Conservation (phyloP, 1,140 invertebrate species). For the Trigoniulus corallinus region DNA sequence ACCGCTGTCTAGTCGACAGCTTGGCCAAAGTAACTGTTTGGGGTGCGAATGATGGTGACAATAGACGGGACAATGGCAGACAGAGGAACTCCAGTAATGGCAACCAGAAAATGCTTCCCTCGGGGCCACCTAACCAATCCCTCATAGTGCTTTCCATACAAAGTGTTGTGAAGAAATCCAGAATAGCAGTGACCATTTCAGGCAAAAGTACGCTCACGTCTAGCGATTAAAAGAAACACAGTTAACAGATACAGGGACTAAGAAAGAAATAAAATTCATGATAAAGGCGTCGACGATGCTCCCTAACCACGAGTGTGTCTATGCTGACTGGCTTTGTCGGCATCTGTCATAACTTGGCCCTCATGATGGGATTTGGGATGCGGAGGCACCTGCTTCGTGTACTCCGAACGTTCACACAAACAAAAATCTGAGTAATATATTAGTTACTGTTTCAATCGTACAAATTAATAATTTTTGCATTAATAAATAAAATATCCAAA, state of each 20-base stretch:
- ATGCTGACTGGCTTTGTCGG: slow-evolving; percentile 14
- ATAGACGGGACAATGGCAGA: slow-evolving; percentile 11
- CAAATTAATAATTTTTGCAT: slow-evolving; percentile 11
- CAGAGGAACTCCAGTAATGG: slow-evolving; percentile 58
- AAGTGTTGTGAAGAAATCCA: slow-evolving; percentile 62
- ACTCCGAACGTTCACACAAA: neutral
- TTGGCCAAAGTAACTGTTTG: neutral
- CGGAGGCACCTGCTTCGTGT: no score
- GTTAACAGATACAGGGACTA: no score
- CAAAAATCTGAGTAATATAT: neutral
- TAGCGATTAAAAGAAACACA: no score
- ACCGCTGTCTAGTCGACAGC: slow-evolving; percentile 19
- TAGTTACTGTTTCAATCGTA: slow-evolving; percentile 10
- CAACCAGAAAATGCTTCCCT: slow-evolving; percentile 66
- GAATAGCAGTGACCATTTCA: slow-evolving; percentile 32
- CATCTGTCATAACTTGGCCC: slow-evolving; percentile 16
- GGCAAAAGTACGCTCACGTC: slow-evolving; percentile 9
- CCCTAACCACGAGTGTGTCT: no score
- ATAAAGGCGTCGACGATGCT: no score
- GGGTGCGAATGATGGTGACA: neutral
- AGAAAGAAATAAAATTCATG: no score
- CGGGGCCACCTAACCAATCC: slow-evolving; percentile 62
- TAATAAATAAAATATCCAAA: neutral
- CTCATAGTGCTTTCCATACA: slow-evolving; percentile 62
- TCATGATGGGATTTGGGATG: no score